phyloP scores from a whole-genome alignment of 2,113 vertebrate genomes.

The Osmerus mordax region DNA sequence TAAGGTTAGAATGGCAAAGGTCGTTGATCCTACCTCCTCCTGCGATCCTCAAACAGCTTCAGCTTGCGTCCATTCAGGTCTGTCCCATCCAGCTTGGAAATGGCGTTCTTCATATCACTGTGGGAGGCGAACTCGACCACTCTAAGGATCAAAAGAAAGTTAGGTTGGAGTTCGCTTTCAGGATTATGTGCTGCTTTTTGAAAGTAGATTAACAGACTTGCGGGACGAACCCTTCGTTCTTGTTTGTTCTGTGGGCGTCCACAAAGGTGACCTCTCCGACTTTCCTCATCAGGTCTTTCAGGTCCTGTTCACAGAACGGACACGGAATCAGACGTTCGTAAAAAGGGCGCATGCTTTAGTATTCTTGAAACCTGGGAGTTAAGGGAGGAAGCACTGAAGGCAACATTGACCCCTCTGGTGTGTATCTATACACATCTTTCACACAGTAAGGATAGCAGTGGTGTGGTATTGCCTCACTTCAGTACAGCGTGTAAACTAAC shows the following conservation, averaged over 20 bases:
- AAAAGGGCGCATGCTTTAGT: slow-evolving; percentile 18
- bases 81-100: slow-evolving; percentile 86
- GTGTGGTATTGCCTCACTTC: slow-evolving; percentile 37
- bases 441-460: slow-evolving; percentile 19
- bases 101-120: slow-evolving; percentile 90
- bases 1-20: too few species aligned
- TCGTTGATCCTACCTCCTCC: slow-evolving; percentile 71
- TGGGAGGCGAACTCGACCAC: slow-evolving; percentile 91
- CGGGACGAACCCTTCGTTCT: slow-evolving; percentile 83
- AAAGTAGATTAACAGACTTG: not conserved
- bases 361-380: slow-evolving; percentile 53
- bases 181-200: too few species aligned
- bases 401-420: slow-evolving; percentile 27
- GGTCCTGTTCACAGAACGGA: slow-evolving; percentile 76
- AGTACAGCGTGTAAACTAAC: slow-evolving; percentile 44
- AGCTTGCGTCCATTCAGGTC: slow-evolving; percentile 89
- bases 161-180: too few species aligned
- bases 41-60: slow-evolving; percentile 86
- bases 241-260: slow-evolving; percentile 89
- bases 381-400: slow-evolving; percentile 40
- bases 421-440: slow-evolving; percentile 39
- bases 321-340: slow-evolving; percentile 27
- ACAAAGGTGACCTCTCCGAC: slow-evolving; percentile 92
- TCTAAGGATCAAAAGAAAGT: slow-evolving; percentile 51
- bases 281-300: slow-evolving; percentile 94